Conservation (phyloP, 2,113 vertebrate genomes). For the Heterocephalus glaber region DNA sequence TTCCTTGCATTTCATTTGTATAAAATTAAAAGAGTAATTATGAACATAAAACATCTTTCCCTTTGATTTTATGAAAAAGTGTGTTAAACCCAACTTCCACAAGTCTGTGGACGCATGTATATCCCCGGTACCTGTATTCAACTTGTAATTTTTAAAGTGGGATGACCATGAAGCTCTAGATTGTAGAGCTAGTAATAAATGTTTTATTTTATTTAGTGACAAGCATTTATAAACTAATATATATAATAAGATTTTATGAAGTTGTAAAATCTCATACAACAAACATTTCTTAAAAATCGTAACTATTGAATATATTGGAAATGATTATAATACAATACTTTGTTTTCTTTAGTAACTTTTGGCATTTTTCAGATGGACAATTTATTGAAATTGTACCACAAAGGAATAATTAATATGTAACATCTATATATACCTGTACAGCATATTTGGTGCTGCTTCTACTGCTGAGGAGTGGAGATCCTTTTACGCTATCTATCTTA, state of each 20-base stretch:
- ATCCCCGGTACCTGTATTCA: rapidly evolving
- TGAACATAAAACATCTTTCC: background rate
- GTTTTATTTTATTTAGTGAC: background rate
- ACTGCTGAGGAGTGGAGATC: background rate
- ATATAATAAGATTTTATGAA: background rate
- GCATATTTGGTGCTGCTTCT: background rate
- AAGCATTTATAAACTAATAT: background rate
- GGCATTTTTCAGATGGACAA: background rate
- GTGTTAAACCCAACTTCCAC: background rate
- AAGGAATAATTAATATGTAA: background rate
- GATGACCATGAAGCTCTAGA: background rate
- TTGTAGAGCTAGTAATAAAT: background rate
- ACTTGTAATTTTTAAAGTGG: background rate
- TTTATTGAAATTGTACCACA: background rate
- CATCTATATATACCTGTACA: background rate
- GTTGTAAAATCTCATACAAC: background rate
- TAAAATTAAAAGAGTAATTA: background rate
- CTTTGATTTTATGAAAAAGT: background rate
- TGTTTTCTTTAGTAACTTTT: background rate
- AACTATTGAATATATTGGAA: background rate
- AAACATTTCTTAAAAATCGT: background rate
- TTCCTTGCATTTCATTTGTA: background rate
- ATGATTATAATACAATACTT: background rate
- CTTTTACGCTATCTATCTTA: background rate
- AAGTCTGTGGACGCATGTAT: background rate